A percentile compares a stretch with the other conserved stretches of the same genome.
phyloP scores from a whole-genome alignment of 2,113 vertebrate genomes.

The Blennius ocellaris region DNA sequence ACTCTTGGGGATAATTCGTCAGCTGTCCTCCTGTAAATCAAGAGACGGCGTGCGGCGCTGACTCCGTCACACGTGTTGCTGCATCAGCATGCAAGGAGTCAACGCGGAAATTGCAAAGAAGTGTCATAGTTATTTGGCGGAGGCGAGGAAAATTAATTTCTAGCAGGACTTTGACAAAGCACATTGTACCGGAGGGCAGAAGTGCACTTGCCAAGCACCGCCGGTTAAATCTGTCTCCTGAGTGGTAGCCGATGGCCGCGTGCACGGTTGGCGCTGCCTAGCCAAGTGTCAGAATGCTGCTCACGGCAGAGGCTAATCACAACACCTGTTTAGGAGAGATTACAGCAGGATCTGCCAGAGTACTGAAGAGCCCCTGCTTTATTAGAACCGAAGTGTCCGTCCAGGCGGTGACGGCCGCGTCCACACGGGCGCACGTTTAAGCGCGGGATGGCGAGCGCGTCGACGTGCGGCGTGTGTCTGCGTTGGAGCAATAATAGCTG shows the following conservation, averaged over 20 bases:
- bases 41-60: slow-evolving; percentile 27
- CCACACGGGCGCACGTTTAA: slow-evolving; percentile 2
- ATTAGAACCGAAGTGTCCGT: slow-evolving; percentile 67
- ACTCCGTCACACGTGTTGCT: slow-evolving; percentile 40
- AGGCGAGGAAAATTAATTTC: slow-evolving; percentile 31
- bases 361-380: slow-evolving; percentile 63
- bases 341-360: slow-evolving; percentile 64
- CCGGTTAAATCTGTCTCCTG: slow-evolving; percentile 50
- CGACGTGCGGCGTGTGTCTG: slow-evolving; percentile 21
- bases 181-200: slow-evolving; percentile 26
- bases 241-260: slow-evolving; percentile 45
- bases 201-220: slow-evolving; percentile 30
- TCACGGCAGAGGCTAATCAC: slow-evolving; percentile 68
- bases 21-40: slow-evolving; percentile 21
- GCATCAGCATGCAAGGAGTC: slow-evolving; percentile 39
- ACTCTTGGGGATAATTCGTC: slow-evolving; percentile 31
- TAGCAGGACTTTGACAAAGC: slow-evolving; percentile 37
- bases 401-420: slow-evolving; percentile 44
- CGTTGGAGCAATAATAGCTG: slow-evolving; percentile 57
- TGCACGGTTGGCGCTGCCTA: slow-evolving; percentile 48
- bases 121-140: slow-evolving; percentile 31
- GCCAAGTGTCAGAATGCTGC: slow-evolving; percentile 68
- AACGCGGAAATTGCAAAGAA: slow-evolving; percentile 37
- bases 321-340: slow-evolving; percentile 78
- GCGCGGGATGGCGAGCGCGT: slow-evolving; percentile 12